These are phyloP conservation scores for Oryzias curvinotus DNA, from an alignment of 2,113 vertebrate genomes.

Conservation along the genomic window DNA sequence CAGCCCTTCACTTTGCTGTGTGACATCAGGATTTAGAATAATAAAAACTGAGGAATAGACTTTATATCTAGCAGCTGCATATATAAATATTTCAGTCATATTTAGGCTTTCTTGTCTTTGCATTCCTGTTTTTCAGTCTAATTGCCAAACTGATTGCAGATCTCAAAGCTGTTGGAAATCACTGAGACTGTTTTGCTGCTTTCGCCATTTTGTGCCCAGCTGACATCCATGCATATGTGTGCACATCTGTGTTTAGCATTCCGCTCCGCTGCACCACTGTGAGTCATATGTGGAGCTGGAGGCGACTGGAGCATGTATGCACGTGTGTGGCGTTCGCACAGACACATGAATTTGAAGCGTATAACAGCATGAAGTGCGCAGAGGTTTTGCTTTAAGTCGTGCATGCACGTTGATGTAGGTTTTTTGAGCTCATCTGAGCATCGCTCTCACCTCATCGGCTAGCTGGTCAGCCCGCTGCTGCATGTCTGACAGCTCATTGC, in stretches of 20 bases:
- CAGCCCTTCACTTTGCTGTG: slow-evolving; percentile 19
- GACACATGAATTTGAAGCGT: not conserved
- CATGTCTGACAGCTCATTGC: slow-evolving; percentile 99
- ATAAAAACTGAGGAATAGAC: not conserved
- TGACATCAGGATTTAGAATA: not conserved
- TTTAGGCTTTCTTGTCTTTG: no score
- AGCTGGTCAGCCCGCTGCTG: slow-evolving; percentile 96
- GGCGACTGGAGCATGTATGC: slow-evolving; percentile 20
- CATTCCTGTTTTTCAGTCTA: no score
- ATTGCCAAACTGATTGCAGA: no score
- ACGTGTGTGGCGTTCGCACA: no score
- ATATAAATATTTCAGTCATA: no score
- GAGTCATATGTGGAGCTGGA: slow-evolving; percentile 64
- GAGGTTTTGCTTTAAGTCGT: not conserved
- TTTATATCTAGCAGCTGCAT: no score
- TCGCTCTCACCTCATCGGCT: slow-evolving; percentile 89
- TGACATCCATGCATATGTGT: slow-evolving; percentile 10
- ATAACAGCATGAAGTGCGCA: not conserved
- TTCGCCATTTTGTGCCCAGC: slow-evolving; percentile 61
- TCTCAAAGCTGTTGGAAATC: no score
- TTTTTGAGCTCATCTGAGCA: no score
- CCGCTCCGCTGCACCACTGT: slow-evolving; percentile 70
- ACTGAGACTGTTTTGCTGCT: slow-evolving; percentile 15
- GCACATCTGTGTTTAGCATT: slow-evolving; percentile 62
- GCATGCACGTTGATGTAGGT: not conserved